phyloP scores from a whole-genome alignment of 2,888 invertebrate species.

The Ganaspis brasiliensis region DNA sequence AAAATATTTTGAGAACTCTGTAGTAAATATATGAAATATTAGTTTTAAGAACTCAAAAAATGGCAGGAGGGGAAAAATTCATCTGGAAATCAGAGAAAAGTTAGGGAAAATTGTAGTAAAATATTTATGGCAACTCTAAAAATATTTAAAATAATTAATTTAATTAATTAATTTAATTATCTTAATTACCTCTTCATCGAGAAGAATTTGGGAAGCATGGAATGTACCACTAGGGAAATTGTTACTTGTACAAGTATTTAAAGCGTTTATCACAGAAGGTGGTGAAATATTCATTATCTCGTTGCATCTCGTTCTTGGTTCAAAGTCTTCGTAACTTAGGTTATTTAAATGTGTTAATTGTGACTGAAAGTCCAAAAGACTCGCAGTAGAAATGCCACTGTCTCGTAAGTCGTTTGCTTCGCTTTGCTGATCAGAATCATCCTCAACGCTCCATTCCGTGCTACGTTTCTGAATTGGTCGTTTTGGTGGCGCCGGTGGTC shows the following conservation, averaged over 20 bases:
- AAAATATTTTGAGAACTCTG: no score
- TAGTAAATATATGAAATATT: no score
- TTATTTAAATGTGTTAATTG: conserved; percentile 79
- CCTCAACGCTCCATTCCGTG: conserved; percentile 75
- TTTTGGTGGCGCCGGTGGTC: conserved; percentile 81
- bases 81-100: no score
- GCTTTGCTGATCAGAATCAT: conserved; percentile 72
- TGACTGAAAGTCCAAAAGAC: conserved; percentile 78
- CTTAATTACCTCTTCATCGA: conserved; percentile 73
- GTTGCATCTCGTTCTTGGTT: conserved; percentile 77
- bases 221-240: conserved; percentile 71
- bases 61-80: no score
- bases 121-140: no score
- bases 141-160: no score
- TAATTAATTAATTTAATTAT: no score
- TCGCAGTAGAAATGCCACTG: conserved; percentile 82
- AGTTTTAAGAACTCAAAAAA: no score
- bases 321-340: conserved; percentile 80
- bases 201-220: conserved; percentile 72
- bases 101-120: no score
- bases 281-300: conserved; percentile 79
- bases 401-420: conserved; percentile 82
- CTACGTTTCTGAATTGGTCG: conserved; percentile 76
- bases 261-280: conserved; percentile 75
- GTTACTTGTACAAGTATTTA: conserved; percentile 74